Base-by-base conservation (phyloP, 2,888 invertebrate species). In the Lottia gigantea region DNA sequence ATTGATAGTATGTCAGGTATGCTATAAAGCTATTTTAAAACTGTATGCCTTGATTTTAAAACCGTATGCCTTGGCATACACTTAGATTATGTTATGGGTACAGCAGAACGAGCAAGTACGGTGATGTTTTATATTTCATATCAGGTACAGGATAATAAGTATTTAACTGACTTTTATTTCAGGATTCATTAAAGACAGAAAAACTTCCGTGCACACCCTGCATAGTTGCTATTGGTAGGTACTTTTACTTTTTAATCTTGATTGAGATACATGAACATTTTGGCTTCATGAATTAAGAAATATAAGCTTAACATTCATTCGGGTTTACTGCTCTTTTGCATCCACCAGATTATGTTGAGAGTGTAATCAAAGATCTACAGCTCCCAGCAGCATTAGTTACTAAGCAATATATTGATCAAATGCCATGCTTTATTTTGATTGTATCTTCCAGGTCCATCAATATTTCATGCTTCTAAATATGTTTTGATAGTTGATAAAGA, bases 81-180 rank as follows among this genome's bases (percentile, higher is more conserved):
- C n/a, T n/a, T n/a, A n/a, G n/a, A n/a, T n/a, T 31, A 2, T 31
- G 31, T 31, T 31, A 31, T 31, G 31, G 31, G 31, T 31, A 31
- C 31, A 31, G 2, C 6, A 31, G 89, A 98, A 96, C 98, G 98
- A 98, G 80, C 95, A 91, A 89, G 95, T 95, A 72, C 98, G 92
- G 66, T 82, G 78, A 26, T 78, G 68, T 26, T 76, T 71, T 2
- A 82, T 83, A 12, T 70, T 72, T 76, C 67, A 76, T 75, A 61
- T 81, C 80, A 64, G 81, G 73, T 26, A 85, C 84, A 83, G 83
- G 77, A 45, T 31, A 31, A 31, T 6, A 31, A 49, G 15, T n/a
- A 49, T 49, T 49, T 49, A 49, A 49, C 49, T 49, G 16, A 16
- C 7, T 49, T 12, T 49, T 49, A 49, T 49, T 49, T 49, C 31